These are phyloP conservation scores for Tauraco hartlaubi DNA, from an alignment of 2,797 vertebrate genomes.

Conservation along the genomic window DNA sequence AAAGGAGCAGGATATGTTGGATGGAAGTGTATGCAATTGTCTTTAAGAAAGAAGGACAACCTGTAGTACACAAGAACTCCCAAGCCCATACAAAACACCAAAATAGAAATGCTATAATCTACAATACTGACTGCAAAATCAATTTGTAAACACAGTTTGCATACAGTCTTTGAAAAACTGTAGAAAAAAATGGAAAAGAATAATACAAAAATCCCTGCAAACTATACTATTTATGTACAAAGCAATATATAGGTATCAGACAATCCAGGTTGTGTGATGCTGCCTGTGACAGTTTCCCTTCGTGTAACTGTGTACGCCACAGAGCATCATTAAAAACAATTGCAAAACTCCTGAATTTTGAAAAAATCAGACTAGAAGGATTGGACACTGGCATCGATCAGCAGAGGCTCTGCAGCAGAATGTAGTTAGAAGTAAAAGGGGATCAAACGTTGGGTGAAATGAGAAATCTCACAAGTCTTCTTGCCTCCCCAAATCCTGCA, in stretches of 20 bases:
- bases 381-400: not conserved
- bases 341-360: not conserved
- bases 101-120: slow-evolving; percentile 23
- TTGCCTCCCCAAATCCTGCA: not conserved
- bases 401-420: not conserved
- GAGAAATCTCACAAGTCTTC: not conserved
- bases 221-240: slow-evolving; percentile 73
- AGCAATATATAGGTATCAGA: slow-evolving; percentile 54
- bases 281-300: slow-evolving; percentile 31
- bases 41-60: slow-evolving; percentile 41
- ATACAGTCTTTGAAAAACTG: slow-evolving; percentile 55
- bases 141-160: slow-evolving; percentile 68
- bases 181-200: slow-evolving; percentile 75
- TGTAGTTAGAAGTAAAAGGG: not conserved
- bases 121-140: slow-evolving; percentile 50
- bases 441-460: not conserved
- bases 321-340: not conserved
- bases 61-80: slow-evolving; percentile 17
- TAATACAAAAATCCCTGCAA: slow-evolving; percentile 69
- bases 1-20: slow-evolving; percentile 21
- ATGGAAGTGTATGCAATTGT: slow-evolving; percentile 4
- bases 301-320: not conserved
- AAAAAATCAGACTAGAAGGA: not conserved
- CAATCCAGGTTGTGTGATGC: slow-evolving; percentile 40
- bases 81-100: slow-evolving; percentile 27